Percentiles rank a stretch among this genome's conserved stretches.
Evolutionary conservation across 1,140 invertebrate genomes (phyloP).

Genomic region (Caligus rogercresseyi): DNA sequence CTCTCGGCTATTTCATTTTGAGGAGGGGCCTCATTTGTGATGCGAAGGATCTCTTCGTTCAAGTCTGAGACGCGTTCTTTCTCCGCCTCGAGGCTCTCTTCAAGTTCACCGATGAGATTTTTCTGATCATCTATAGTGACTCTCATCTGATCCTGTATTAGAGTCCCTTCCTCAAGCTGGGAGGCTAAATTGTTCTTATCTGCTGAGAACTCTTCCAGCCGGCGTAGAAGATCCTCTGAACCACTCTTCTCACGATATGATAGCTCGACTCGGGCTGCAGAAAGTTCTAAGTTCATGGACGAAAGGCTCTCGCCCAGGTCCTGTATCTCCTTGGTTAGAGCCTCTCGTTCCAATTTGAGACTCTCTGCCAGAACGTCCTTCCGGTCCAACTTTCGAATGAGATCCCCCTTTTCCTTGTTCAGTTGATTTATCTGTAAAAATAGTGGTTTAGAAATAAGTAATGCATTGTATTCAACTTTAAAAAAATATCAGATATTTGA

Average conservation of each 20-base stretch:
- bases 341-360: not conserved
- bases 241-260: not conserved
- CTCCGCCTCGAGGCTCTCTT: not conserved
- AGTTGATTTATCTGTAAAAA: constrained; percentile 10
- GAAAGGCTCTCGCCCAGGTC: not conserved
- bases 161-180: not conserved
- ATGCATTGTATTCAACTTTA: not conserved
- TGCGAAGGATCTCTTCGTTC: not conserved
- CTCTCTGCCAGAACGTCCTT: not conserved
- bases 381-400: constrained; percentile 4
- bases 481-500: too few relatives aligned
- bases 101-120: not conserved
- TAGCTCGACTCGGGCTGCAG: constrained; percentile 3
- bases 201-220: not conserved
- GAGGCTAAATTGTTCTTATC: not conserved
- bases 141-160: not conserved
- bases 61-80: not conserved
- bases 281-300: not conserved
- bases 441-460: not conserved
- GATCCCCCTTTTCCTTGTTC: constrained; percentile 11
- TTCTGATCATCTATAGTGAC: not conserved
- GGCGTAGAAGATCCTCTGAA: not conserved
- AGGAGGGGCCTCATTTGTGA: not conserved
- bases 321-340: not conserved
- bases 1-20: not conserved